phyloP scores from a whole-genome alignment of 2,113 vertebrate genomes.

The Thalassarche chlororhynchos region DNA sequence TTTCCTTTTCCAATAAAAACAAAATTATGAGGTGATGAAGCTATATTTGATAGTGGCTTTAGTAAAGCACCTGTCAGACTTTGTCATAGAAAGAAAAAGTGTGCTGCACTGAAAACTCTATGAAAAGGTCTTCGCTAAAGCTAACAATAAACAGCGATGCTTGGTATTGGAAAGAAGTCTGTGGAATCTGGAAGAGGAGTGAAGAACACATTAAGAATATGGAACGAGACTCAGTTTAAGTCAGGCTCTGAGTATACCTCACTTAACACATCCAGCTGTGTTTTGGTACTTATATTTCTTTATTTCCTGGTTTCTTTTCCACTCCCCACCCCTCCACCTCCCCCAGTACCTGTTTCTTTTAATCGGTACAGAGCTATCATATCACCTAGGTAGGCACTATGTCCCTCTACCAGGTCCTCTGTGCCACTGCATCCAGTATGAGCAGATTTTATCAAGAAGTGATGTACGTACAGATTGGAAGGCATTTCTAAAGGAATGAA shows the following conservation, averaged over 20 bases:
- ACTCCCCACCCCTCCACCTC: not conserved
- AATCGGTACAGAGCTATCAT: not conserved
- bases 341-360: not conserved
- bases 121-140: not conserved
- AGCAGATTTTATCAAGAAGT: not conserved
- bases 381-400: not conserved
- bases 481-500: not conserved
- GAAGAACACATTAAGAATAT: not conserved
- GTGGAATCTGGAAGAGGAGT: not conserved
- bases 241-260: not conserved
- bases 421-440: not conserved
- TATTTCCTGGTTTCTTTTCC: not conserved
- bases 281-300: not conserved
- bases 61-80: not conserved
- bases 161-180: not conserved
- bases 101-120: not conserved
- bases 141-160: not conserved
- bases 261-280: fast-evolving
- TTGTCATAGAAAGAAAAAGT: not conserved
- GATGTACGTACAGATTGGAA: not conserved
- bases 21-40: not conserved
- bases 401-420: not conserved
- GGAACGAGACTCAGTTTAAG: not conserved
- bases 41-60: not conserved
- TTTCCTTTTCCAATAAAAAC: slow-evolving; percentile 6